Percentiles rank a stretch among this genome's conserved stretches.
Conservation (phyloP, 2,113 vertebrate genomes). For the Tetraodon nigroviridis region DNA sequence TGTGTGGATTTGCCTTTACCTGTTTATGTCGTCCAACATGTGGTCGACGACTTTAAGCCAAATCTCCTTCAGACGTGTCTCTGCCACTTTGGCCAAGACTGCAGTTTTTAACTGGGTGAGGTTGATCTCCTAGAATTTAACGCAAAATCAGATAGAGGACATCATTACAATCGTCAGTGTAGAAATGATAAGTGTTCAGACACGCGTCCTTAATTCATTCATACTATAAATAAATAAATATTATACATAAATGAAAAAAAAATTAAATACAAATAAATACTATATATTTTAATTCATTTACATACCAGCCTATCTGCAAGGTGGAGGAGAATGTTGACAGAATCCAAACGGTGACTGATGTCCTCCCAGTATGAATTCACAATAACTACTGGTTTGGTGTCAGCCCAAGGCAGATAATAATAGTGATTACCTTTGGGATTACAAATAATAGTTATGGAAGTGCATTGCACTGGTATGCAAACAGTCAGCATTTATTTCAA, state of each 20-base stretch:
- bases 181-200: neutral
- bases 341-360: constrained; percentile 86
- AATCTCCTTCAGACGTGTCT: constrained; percentile 75
- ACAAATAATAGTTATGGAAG: constrained; percentile 6
- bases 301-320: constrained; percentile 85
- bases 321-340: constrained; percentile 82
- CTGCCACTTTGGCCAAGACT: constrained; percentile 79
- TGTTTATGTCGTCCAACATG: constrained; percentile 80
- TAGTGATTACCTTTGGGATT: constrained; percentile 86
- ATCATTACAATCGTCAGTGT: neutral
- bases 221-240: no score
- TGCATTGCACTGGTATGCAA: neutral
- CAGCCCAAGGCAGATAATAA: constrained; percentile 93
- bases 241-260: no score
- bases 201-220: neutral
- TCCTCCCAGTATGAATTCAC: constrained; percentile 96
- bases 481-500: neutral
- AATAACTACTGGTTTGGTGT: constrained; percentile 90
- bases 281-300: neutral
- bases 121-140: constrained; percentile 80
- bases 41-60: constrained; percentile 87
- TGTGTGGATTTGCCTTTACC: constrained; percentile 45
- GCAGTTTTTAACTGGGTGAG: constrained; percentile 81
- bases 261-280: no score
- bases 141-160: constrained; percentile 2